phyloP scores from a whole-genome alignment of 2,797 vertebrate species.

The Cuculus canorus region DNA sequence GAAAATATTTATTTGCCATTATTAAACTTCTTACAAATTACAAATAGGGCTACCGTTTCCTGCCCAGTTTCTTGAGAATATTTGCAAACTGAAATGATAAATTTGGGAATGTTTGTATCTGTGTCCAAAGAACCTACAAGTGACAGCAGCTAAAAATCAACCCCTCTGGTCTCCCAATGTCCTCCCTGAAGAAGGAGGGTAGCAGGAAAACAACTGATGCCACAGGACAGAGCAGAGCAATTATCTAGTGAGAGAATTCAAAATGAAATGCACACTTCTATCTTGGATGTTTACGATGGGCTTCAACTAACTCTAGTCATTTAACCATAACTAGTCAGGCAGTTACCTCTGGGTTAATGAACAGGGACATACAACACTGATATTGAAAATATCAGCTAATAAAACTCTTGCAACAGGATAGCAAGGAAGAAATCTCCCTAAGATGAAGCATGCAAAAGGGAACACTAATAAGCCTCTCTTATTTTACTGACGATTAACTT shows the following conservation, averaged over 20 bases:
- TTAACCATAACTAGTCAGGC: not conserved
- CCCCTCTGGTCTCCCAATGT: not conserved
- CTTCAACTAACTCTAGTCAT: not conserved
- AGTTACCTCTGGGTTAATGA: not conserved
- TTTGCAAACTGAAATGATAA: not conserved
- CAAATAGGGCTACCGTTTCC: not conserved
- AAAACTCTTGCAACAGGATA: not conserved
- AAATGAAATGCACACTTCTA: not conserved
- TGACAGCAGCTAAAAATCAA: not conserved
- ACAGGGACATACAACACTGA: not conserved
- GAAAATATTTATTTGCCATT: not conserved
- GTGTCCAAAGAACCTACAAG: not conserved
- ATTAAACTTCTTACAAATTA: not conserved
- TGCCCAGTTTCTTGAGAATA: not conserved
- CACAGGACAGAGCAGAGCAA: not conserved
- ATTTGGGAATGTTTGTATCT: not conserved
- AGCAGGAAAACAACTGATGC: not conserved
- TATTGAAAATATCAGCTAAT: too few relatives aligned
- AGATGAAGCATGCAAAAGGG: not conserved
- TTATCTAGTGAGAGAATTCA: not conserved
- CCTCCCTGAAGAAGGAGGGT: not conserved
- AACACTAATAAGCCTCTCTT: not conserved
- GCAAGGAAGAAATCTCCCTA: not conserved
- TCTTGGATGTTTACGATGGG: not conserved
- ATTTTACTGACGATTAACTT: conserved; percentile 22